Evolutionary conservation across 2,797 vertebrate species (phyloP), one percentile per base, ranked within the genome.

Genomic region (Netta rufina): DNA sequence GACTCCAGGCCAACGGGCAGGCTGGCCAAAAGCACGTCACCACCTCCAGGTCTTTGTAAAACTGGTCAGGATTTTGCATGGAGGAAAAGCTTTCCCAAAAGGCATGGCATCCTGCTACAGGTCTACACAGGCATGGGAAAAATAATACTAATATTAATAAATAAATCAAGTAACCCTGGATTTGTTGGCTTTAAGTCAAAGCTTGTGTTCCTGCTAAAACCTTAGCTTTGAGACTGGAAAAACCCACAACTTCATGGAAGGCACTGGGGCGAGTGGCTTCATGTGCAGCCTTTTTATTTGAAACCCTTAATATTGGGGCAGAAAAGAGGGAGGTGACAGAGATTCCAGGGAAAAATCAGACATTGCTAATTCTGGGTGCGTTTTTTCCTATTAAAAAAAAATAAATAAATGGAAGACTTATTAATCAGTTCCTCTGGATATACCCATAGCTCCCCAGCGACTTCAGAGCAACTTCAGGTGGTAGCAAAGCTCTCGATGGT

Each of bases 111-210:
- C 27, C 39, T 39, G 15, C 8, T 49, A 49, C 19, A 72, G 28
- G 13, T 74, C 21, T 67, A 11, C 1, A 8, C 0, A 2, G 4
- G 5, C 28, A 9, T 13, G 7, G 17, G 1, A 0, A 24, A 41
- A 47, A 33, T 9, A 11, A 32, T 11, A 54, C 10, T 60, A 62
- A 33, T 10, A 67, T 5, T 24, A 25, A 24, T 13, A 32, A 53
- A 33, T 30, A 36, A 17, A 80, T 38, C 15, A 43, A 30, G 8
- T 43, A 92, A 57, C 41, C 21, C 8, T 25, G 2, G 13, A 57
- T 77, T 47, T 33, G 13, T 25, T 47, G n/a, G n/a, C 4, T 62
- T 51, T 27, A 51, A 27, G 2, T 51, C 3, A 51, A 51, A 51
- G 14, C 25, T 51, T 9, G 6, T 22, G 28, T 20, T 56, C 54